Base-by-base conservation (phyloP, 2,113 vertebrate species). In the Xyliphius kryptos region DNA sequence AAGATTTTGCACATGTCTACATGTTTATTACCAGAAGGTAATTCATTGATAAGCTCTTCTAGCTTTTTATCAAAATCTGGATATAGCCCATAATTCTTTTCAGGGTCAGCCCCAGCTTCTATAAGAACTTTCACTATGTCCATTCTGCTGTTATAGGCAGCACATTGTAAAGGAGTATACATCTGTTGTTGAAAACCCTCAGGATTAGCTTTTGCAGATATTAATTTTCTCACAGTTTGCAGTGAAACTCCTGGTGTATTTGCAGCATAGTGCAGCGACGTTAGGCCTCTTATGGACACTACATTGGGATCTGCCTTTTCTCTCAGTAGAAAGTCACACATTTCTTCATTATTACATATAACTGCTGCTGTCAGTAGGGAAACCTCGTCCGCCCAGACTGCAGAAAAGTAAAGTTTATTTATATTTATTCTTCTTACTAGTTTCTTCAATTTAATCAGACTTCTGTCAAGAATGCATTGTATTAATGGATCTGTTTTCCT, bases 281-380 rank as follows among this genome's bases (percentile, higher is more conserved):
- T 0, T 0, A 0, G 12, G 8, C 6, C 1, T 1, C 0, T 41
- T 0, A 11, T 1, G 11, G 74, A 81, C 0, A 0, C 0, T n/a
- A 0, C 2, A 60, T 82, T 69, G 22, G 78, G 73, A 6, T 83
- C 6, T 1, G 50, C 76, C n/a, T 53, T 56, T 0, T 68, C 1
- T 10, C 8, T 0, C 0, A 83, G 44, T 0, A 83, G 69, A 41
- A 69, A 79, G 3, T 6, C 0, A 12, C 5, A 78, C 57, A 82
- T 2, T 5, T 69, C 1, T 1, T 0, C 17, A 0, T 73, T 76
- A 5, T 59, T 26, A 10, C 53, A 50, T n/a, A 17, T 6, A 59
- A 77, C 67, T 56, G 83, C 76, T 73, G 81, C 82, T 37, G 65
- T 73, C 55, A 85, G 69, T 0, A 61, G 78, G 0, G 81, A 73